Percentiles rank a stretch among this genome's conserved stretches.
Conservation (phyloP, 1,140 invertebrate genomes). For the Orussus abietinus region DNA sequence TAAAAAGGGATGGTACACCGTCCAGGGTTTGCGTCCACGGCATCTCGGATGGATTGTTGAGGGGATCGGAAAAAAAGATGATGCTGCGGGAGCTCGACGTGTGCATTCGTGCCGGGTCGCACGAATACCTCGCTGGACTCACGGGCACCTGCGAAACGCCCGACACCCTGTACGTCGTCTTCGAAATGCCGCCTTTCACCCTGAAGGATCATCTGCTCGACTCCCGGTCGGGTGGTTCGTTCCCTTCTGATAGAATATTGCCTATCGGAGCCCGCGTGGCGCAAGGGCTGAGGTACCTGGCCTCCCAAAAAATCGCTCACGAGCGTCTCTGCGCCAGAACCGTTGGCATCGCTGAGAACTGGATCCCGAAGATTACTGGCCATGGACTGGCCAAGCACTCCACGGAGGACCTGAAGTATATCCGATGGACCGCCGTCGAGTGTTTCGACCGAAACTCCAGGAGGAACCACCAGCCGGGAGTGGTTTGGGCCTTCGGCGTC, state of each 20-base stretch:
- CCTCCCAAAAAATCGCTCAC: constrained; percentile 62
- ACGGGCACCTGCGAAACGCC: constrained; percentile 76
- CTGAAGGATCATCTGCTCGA: constrained; percentile 68
- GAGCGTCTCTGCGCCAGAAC: constrained; percentile 69
- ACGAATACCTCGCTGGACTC: constrained; percentile 69
- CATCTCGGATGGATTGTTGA: constrained; percentile 60
- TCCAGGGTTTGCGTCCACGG: constrained; percentile 46
- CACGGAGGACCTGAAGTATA: constrained; percentile 58
- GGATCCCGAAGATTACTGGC: constrained; percentile 67
- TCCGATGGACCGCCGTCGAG: constrained; percentile 75
- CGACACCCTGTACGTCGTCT: constrained; percentile 65
- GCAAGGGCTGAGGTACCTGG: constrained; percentile 47
- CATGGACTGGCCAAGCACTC: constrained; percentile 63
- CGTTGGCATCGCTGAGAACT: constrained; percentile 60
- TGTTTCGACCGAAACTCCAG: constrained; percentile 66
- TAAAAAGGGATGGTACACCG: constrained; percentile 56
- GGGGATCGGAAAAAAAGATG: constrained; percentile 58
- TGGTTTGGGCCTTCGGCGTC: constrained; percentile 80
- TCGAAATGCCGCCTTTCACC: constrained; percentile 63
- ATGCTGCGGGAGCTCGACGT: constrained; percentile 73
- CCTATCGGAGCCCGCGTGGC: constrained; percentile 60
- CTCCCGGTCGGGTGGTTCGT: constrained; percentile 59
- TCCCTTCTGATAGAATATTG: constrained; percentile 60
- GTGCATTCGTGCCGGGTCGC: constrained; percentile 63
- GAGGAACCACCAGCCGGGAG: constrained; percentile 64